Evolutionary conservation across 2,113 vertebrate species (phyloP).

Genomic region (Pycnonotus jocosus): DNA sequence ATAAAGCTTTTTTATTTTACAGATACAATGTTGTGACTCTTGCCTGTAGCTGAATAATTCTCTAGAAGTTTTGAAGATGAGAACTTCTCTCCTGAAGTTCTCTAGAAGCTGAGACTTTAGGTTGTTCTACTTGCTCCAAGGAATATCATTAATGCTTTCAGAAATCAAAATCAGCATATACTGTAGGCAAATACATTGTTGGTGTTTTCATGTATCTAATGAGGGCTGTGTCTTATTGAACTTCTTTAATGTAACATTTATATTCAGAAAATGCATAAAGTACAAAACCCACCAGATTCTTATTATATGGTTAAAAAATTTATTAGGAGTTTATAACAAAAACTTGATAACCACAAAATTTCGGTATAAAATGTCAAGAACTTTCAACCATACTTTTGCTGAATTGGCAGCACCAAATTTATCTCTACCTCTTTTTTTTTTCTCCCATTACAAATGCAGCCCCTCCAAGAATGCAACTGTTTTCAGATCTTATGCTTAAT

Average conservation of each 20-base stretch:
- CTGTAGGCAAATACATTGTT: background rate
- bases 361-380: background rate
- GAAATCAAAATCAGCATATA: background rate
- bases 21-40: background rate
- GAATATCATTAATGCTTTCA: background rate
- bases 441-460: background rate
- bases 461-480: background rate
- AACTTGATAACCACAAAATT: background rate
- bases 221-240: background rate
- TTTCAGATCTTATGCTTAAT: background rate
- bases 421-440: background rate
- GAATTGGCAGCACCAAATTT: background rate
- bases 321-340: slow-evolving; percentile 9
- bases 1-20: background rate
- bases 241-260: background rate
- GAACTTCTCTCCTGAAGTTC: background rate
- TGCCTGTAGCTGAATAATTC: background rate
- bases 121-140: background rate
- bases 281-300: background rate
- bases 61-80: background rate
- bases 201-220: background rate
- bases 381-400: background rate
- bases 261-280: background rate
- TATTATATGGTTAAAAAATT: background rate
- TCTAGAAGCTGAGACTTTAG: background rate